A percentile compares a stretch with the other conserved stretches of the same genome.
Evolutionary conservation across 2,113 vertebrate genomes (phyloP).

Genomic region (Saccopteryx leptura): DNA sequence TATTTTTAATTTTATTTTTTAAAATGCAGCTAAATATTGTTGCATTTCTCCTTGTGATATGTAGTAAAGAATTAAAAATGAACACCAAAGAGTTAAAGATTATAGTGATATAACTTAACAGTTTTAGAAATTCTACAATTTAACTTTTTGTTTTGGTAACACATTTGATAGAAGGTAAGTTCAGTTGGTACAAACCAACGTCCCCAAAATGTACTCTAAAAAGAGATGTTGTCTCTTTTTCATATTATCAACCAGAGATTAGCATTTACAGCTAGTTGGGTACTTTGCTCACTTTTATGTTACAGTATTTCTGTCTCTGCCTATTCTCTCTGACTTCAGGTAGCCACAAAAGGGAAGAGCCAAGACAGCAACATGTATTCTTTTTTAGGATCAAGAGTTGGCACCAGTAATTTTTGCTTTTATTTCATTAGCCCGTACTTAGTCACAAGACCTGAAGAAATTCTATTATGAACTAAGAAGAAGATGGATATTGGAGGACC

Average conservation of each 20-base stretch:
- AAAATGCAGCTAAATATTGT: neutral
- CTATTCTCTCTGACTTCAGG: neutral
- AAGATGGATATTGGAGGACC: neutral
- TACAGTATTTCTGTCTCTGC: neutral
- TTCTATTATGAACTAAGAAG: neutral
- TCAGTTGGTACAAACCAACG: neutral
- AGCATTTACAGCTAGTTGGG: neutral
- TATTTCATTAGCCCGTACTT: neutral
- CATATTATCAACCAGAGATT: neutral
- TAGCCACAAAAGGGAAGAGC: neutral
- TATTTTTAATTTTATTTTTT: neutral
- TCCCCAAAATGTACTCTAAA: neutral
- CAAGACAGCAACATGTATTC: neutral
- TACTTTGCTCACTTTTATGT: neutral
- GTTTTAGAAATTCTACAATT: neutral
- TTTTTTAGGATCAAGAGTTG: neutral
- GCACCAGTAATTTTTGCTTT: neutral
- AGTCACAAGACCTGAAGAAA: neutral
- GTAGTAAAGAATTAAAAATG: neutral
- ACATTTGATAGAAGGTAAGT: neutral
- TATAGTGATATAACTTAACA: neutral
- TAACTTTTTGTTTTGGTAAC: neutral
- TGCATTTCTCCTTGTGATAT: neutral
- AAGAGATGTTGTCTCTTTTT: neutral
- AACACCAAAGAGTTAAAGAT: neutral